phyloP scores from a whole-genome alignment of 2,113 vertebrate species.

The Tonatia bakeri region DNA sequence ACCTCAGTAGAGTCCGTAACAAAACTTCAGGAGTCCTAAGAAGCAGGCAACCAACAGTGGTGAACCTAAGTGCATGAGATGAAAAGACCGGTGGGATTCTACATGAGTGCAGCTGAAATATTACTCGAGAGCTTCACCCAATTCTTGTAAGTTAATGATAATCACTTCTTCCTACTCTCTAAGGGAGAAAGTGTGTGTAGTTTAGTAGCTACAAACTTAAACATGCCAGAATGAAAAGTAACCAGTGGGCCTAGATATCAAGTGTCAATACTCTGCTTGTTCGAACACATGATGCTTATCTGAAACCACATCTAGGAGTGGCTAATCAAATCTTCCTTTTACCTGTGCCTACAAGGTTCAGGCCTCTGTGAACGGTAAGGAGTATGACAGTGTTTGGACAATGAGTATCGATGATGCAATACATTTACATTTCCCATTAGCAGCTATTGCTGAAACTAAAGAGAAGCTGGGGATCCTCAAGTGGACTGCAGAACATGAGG shows the following conservation, averaged over 20 bases:
- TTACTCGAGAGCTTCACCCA: fast-evolving
- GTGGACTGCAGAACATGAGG: neutral
- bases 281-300: constrained; percentile 1
- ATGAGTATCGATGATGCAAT: neutral
- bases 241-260: neutral
- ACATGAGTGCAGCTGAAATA: neutral
- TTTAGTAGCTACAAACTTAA: constrained; percentile 23
- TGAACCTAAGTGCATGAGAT: fast-evolving
- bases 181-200: neutral
- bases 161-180: neutral
- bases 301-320: neutral
- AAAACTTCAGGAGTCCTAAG: neutral
- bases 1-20: neutral
- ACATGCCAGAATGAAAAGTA: neutral
- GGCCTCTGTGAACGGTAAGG: neutral
- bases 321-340: neutral
- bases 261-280: neutral
- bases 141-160: neutral
- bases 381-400: neutral
- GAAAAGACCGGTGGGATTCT: neutral
- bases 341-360: no score
- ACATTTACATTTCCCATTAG: constrained; percentile 18
- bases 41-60: neutral
- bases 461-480: neutral
- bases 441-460: neutral